Conservation (phyloP, 2,888 invertebrate genomes). For the Mystacides longicornis region DNA sequence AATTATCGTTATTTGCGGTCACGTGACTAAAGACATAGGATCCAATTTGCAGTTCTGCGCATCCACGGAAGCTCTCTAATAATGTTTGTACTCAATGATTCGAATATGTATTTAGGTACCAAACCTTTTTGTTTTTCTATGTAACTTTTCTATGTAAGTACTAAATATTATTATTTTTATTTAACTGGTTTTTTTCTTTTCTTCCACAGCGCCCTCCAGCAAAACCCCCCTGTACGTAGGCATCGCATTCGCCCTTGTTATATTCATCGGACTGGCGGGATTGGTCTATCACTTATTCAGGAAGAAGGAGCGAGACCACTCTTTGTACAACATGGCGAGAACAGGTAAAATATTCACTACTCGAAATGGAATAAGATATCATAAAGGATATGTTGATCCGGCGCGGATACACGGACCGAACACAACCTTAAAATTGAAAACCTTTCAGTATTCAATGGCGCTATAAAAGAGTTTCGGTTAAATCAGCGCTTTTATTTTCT, state of each 20-base stretch:
- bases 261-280: slow-evolving; percentile 14
- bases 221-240: slow-evolving; percentile 21
- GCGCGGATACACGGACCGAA: neutral
- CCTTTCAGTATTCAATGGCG: neutral
- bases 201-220: slow-evolving; percentile 17
- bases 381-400: neutral
- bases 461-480: neutral
- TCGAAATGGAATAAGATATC: neutral
- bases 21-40: too few relatives aligned
- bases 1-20: too few relatives aligned
- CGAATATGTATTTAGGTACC: too few relatives aligned
- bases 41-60: too few relatives aligned
- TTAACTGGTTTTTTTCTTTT: slow-evolving; percentile 9
- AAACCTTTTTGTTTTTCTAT: neutral
- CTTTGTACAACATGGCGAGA: slow-evolving; percentile 26
- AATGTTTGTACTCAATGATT: too few relatives aligned
- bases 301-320: slow-evolving; percentile 23
- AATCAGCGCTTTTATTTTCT: neutral
- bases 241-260: slow-evolving; percentile 17
- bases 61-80: too few relatives aligned
- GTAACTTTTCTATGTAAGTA: neutral
- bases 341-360: slow-evolving; percentile 18
- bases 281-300: slow-evolving; percentile 20
- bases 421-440: neutral
- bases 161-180: slow-evolving; percentile 7